These are phyloP conservation scores for Dasypolia templi DNA, from an alignment of 2,888 invertebrate genomes.

Conservation along the genomic window DNA sequence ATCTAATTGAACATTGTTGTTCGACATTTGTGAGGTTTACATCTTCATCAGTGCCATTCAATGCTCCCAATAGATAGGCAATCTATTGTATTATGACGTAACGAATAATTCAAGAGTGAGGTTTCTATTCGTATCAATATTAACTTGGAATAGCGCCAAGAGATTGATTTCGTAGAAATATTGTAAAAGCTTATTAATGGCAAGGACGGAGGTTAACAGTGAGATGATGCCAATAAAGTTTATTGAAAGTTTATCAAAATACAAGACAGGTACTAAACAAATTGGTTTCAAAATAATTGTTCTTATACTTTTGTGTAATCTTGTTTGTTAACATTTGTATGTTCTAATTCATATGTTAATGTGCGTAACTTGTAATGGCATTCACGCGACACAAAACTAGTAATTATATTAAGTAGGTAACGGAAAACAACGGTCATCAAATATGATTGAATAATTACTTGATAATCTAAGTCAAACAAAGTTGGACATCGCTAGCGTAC, in stretches of 20 bases:
- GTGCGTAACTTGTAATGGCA: conserved; percentile 3
- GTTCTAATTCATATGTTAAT: neutral
- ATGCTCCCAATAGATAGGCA: neutral
- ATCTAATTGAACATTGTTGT: too few relatives aligned
- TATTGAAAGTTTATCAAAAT: neutral
- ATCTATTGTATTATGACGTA: neutral
- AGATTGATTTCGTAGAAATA: neutral
- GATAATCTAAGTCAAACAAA: neutral
- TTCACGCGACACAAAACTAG: neutral
- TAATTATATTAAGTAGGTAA: conserved; percentile 3
- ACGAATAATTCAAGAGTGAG: neutral
- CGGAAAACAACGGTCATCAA: neutral
- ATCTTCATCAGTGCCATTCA: neutral
- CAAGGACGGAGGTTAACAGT: neutral
- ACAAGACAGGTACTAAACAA: neutral
- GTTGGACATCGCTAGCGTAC: neutral
- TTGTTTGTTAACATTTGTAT: neutral
- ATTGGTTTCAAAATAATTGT: neutral
- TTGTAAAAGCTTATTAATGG: neutral
- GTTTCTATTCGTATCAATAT: neutral
- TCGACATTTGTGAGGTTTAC: neutral
- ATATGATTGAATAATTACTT: neutral
- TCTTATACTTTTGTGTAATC: neutral
- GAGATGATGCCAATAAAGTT: neutral
- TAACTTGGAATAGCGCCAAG: conserved; percentile 8